Base-by-base conservation (phyloP, 2,888 invertebrate species). In the Tipula vernalis region DNA sequence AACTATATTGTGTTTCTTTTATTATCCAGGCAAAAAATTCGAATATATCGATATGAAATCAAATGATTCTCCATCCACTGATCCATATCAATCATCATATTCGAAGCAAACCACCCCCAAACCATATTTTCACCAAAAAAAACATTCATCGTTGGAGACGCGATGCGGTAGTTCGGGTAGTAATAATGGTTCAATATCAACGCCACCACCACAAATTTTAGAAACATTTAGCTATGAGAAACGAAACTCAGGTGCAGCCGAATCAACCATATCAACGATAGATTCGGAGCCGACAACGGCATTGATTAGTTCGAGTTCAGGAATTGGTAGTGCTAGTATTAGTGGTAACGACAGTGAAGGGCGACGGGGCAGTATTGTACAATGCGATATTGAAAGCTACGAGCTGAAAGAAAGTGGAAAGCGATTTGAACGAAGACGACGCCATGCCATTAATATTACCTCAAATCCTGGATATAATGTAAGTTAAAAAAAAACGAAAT, bases 381-480 rank as follows among this genome's bases (percentile, higher is more conserved):
- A 44, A 28, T 86, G 86, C 39, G 86, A 51, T 15, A 86, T 15
- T n/a, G 42, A 85, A 28, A 18, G 39, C 5, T 12, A 85, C 18
- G 85, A 85, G 18, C 15, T 84, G 8, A 28, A n/a, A 36, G 86
- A 86, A 39, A 36, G 13, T 15, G 57, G 57, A 6, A 36, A 36
- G 6, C 36, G 86, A n/a, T 86, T 51, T 18, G 51, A 36, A 10
- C 87, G 87, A 83, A 87, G 87, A 83, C 90, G 91, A 0, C 89
- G 91, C 0, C 91, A 91, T 88, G 92, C 91, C 47, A 91, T 92
- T 87, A 91, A 92, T 87, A 92, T 92, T 86, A 92, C 91, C 44
- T 91, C 91, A n/a, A 92, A 92, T 90, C 92, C 92, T 3, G 91
- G 91, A 86, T 92, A 92, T 87, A 91, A 91, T 89, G 90, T 90